Evolutionary conservation across 2,113 vertebrate genomes (phyloP).

Genomic region (Symphodus melops): DNA sequence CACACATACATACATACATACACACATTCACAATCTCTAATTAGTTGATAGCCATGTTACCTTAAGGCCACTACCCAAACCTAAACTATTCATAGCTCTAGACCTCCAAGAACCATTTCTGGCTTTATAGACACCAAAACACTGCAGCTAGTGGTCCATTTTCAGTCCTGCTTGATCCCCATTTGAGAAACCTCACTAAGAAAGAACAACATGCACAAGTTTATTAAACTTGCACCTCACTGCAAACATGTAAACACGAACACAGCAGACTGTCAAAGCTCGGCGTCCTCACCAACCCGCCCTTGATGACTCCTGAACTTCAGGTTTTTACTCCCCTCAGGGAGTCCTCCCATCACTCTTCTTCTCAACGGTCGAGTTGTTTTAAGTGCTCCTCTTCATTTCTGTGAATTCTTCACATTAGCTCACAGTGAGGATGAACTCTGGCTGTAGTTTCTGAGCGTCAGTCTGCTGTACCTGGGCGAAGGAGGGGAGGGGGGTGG

Average conservation of each 20-base stretch:
- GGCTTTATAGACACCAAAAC: constrained; percentile 37
- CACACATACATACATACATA: constrained; percentile 40
- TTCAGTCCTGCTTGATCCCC: constrained; percentile 29
- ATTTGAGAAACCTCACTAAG: constrained; percentile 45
- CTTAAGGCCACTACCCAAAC: constrained; percentile 94
- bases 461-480: constrained; percentile 91
- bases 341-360: constrained; percentile 25
- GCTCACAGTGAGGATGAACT: constrained; percentile 98
- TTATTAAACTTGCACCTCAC: constrained; percentile 54
- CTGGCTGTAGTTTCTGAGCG: constrained; percentile 97
- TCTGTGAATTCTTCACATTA: neutral
- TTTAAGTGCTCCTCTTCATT: constrained; percentile 27
- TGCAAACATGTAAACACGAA: constrained; percentile 79
- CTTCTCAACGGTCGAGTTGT: constrained; percentile 9
- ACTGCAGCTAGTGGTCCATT: constrained; percentile 27
- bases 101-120: constrained; percentile 47
- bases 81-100: constrained; percentile 61
- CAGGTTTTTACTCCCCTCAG: constrained; percentile 22
- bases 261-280: constrained; percentile 44
- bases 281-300: constrained; percentile 51
- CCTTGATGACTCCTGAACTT: constrained; percentile 29
- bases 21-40: constrained; percentile 72
- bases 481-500: constrained; percentile 92
- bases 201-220: constrained; percentile 56
- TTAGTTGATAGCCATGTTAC: constrained; percentile 91